Evolutionary conservation across 1,140 invertebrate genomes (phyloP).

Genomic region (Propsilocerus akamusi): DNA sequence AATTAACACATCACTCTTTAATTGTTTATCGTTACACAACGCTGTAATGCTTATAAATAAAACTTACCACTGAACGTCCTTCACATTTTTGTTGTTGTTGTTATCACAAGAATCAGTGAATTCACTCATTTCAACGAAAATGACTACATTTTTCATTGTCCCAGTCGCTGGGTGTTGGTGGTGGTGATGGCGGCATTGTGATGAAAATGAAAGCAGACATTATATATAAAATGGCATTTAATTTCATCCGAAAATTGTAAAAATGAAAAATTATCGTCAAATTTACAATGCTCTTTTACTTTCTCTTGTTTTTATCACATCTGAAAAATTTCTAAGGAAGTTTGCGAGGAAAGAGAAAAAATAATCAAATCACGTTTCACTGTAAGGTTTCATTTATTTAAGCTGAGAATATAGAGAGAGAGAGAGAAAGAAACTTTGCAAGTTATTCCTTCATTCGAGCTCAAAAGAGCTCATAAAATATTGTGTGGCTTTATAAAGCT

Average conservation of each 20-base stretch:
- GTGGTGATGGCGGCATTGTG: neutral
- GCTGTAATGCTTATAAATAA: too few species aligned
- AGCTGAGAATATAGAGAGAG: neutral
- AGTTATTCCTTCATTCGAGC: slow-evolving; percentile 8
- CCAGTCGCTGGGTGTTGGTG: too few species aligned
- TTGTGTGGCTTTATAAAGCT: neutral
- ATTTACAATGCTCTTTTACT: neutral
- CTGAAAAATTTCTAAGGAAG: neutral
- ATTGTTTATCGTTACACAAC: too few species aligned
- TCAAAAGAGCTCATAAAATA: neutral
- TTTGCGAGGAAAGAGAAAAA: neutral
- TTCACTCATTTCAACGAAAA: too few species aligned
- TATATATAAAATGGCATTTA: neutral
- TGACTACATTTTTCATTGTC: too few species aligned
- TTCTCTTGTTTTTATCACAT: neutral
- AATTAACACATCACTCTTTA: too few species aligned
- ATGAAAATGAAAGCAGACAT: neutral
- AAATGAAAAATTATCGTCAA: neutral
- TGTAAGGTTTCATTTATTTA: neutral
- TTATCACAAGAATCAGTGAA: too few species aligned
- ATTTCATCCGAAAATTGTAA: neutral
- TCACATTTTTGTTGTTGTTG: too few species aligned
- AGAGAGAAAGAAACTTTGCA: slow-evolving; percentile 9
- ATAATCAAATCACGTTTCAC: neutral
- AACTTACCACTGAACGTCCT: too few species aligned